Evolutionary conservation across 2,888 invertebrate genomes (phyloP).

Genomic region (Rhagonycha lutea): DNA sequence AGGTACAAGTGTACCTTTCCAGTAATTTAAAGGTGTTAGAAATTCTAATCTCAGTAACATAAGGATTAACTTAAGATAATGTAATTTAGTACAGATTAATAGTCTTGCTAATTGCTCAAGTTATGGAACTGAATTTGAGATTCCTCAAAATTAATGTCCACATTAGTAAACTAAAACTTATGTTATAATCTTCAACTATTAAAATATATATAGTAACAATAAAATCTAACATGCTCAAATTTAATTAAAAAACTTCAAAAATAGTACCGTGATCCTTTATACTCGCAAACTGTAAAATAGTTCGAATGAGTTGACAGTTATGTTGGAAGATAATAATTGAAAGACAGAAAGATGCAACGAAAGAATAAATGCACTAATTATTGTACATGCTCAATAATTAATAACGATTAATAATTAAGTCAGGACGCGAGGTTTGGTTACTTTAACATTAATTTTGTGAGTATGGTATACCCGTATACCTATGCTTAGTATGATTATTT

Average conservation of each 20-base stretch:
- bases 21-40: too few species aligned
- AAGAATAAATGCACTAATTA: background rate
- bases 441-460: background rate
- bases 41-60: too few species aligned
- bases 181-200: background rate
- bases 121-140: too few species aligned
- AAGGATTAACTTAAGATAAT: too few species aligned
- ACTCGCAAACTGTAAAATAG: conserved; percentile 34
- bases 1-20: too few species aligned
- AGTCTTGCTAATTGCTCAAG: too few species aligned
- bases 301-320: conserved; percentile 12
- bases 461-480: too few species aligned
- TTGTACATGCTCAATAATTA: background rate
- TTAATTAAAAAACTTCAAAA: conserved; percentile 9
- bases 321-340: background rate
- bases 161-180: background rate
- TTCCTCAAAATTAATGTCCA: background rate
- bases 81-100: too few species aligned
- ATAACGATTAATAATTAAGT: background rate
- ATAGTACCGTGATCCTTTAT: conserved; percentile 34
- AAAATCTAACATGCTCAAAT: background rate
- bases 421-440: background rate
- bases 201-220: background rate
- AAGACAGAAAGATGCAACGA: background rate
- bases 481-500: too few species aligned